Evolutionary conservation across 2,113 vertebrate genomes (phyloP).

Genomic region (Calypte anna): DNA sequence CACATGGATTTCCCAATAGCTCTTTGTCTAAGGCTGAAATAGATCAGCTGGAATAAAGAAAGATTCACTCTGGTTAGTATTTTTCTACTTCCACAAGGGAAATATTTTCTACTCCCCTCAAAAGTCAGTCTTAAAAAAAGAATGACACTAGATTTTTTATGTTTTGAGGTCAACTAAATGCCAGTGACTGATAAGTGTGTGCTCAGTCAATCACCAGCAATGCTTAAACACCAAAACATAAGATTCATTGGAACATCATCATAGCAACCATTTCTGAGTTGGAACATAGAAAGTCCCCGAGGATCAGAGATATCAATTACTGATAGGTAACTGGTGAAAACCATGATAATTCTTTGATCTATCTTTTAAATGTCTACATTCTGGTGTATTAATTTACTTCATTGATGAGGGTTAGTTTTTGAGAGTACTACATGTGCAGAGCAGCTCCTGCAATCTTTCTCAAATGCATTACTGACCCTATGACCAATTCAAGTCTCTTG

Average conservation of each 20-base stretch:
- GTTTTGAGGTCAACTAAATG: neutral
- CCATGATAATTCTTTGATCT: neutral
- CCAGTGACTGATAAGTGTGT: neutral
- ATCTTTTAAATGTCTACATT: neutral
- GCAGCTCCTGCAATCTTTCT: neutral
- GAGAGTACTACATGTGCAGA: neutral
- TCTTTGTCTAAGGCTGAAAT: constrained; percentile 4
- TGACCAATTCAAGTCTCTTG: neutral
- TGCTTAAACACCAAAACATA: neutral
- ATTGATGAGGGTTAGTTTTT: neutral
- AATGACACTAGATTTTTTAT: neutral
- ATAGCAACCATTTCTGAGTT: neutral
- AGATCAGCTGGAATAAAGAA: neutral
- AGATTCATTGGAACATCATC: neutral
- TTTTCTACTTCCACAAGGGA: neutral
- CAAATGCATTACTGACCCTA: neutral
- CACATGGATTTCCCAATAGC: neutral
- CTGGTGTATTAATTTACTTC: neutral
- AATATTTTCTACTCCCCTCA: neutral
- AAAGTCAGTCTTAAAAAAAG: neutral
- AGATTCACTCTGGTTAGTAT: neutral
- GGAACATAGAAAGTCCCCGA: neutral
- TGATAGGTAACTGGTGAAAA: neutral
- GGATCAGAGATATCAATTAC: neutral
- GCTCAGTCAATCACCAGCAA: neutral